Percentiles rank a stretch among this genome's conserved stretches.
Evolutionary conservation across 2,888 invertebrate species (phyloP).

Genomic region (Sminthurides aquaticus): DNA sequence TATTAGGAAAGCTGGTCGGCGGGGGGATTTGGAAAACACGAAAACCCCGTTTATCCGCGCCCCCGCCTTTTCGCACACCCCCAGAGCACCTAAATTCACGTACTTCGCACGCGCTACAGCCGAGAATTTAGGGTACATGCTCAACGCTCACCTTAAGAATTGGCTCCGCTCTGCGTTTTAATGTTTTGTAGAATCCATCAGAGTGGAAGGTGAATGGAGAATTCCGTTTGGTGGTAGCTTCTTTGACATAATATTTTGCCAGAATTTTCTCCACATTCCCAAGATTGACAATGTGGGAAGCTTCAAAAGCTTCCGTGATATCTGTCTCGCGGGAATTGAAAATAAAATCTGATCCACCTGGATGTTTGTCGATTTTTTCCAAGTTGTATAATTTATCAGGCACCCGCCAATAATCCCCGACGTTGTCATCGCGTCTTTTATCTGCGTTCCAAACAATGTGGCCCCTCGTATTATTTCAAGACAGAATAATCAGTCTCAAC

Average conservation of each 20-base stretch:
- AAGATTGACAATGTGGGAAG: conserved; percentile 44
- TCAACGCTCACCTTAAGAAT: conserved; percentile 29
- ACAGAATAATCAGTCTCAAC: background rate
- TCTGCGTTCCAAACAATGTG: conserved; percentile 42
- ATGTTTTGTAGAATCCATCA: conserved; percentile 44
- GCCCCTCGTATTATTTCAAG: background rate
- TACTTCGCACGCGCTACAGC: too few relatives aligned
- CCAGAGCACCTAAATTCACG: too few relatives aligned
- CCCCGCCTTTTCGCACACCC: too few relatives aligned
- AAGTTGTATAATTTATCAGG: conserved; percentile 75
- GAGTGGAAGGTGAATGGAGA: conserved; percentile 44
- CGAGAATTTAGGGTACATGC: too few relatives aligned
- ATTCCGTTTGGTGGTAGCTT: conserved; percentile 36
- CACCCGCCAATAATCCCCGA: conserved; percentile 70
- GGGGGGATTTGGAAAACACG: too few relatives aligned
- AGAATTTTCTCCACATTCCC: conserved; percentile 32
- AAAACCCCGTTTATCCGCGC: too few relatives aligned
- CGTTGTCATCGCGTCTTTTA: conserved; percentile 61
- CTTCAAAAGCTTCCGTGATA: conserved; percentile 45
- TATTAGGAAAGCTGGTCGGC: too few relatives aligned
- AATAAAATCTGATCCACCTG: conserved; percentile 75
- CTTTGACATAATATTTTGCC: conserved; percentile 39
- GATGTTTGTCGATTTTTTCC: conserved; percentile 65
- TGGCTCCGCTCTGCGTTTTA: conserved; percentile 37
- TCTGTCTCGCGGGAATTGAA: conserved; percentile 45